These are phyloP conservation scores for Tachysurus fulvidraco DNA, from an alignment of 2,113 vertebrate species.

Conservation along the genomic window DNA sequence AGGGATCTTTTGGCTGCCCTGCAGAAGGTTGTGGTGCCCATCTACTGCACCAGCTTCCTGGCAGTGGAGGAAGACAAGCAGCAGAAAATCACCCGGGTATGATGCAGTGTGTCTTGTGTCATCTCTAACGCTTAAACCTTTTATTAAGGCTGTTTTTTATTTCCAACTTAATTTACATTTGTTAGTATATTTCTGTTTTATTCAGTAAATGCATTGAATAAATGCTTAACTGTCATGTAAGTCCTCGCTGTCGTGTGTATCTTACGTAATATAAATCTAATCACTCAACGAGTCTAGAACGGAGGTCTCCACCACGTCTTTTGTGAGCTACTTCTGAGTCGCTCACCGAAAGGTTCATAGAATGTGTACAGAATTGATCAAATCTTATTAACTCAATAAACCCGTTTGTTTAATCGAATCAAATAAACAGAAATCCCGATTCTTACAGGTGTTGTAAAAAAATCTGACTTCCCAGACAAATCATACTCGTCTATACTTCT, in stretches of 20 bases:
- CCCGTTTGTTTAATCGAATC: no score
- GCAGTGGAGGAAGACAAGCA: conserved; percentile 98
- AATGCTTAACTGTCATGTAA: background rate
- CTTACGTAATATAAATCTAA: background rate
- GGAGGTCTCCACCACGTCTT: no score
- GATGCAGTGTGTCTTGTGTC: conserved; percentile 12
- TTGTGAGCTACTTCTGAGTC: no score
- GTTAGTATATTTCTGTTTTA: background rate
- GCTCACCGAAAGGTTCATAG: no score
- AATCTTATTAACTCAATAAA: no score
- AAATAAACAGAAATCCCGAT: no score
- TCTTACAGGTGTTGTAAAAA: no score
- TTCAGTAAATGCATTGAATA: background rate
- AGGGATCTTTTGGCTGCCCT: conserved; percentile 91
- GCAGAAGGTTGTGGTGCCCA: conserved; percentile 98
- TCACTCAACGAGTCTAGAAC: background rate
- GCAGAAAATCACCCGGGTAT: conserved; percentile 94
- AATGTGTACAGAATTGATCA: no score
- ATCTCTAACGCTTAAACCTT: background rate
- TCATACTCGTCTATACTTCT: no score
- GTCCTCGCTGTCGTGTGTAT: background rate
- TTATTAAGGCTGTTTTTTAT: background rate
- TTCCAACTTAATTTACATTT: background rate
- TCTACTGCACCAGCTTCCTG: conserved; percentile 97
- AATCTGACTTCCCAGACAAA: no score